phyloP scores from a whole-genome alignment of 2,888 invertebrate genomes.

The Oconnorella tubifera region DNA sequence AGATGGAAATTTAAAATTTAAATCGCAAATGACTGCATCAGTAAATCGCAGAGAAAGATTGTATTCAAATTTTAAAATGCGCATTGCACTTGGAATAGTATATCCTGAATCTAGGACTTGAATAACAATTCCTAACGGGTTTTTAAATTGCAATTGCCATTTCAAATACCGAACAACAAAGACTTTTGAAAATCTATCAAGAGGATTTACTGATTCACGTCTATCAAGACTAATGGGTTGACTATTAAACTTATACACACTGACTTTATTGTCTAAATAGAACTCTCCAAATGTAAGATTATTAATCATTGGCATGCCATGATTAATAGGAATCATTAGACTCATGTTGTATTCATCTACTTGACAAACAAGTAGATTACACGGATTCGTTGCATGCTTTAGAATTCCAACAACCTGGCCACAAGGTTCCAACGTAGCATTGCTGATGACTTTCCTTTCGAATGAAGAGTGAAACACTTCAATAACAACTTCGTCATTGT shows the following conservation, averaged over 20 bases:
- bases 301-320: constrained; percentile 38
- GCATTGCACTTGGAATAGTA: constrained; percentile 36
- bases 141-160: constrained; percentile 40
- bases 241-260: no score
- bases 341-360: constrained; percentile 42
- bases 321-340: constrained; percentile 44
- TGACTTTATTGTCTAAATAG: no score
- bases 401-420: constrained; percentile 46
- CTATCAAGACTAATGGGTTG: constrained; percentile 26
- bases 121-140: constrained; percentile 46
- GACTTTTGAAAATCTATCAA: constrained; percentile 36
- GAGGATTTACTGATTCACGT: constrained; percentile 38
- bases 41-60: constrained; percentile 36
- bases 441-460: background rate
- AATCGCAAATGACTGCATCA: constrained; percentile 33
- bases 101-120: constrained; percentile 40
- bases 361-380: constrained; percentile 43
- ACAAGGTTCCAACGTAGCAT: constrained; percentile 8
- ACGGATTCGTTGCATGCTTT: constrained; percentile 39
- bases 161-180: constrained; percentile 47
- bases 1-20: constrained; percentile 33
- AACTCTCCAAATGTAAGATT: no score
- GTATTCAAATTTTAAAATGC: constrained; percentile 43
- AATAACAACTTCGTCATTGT: constrained; percentile 23
- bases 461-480: constrained; percentile 8